A percentile compares a stretch with the other conserved stretches of the same genome.
Conservation (phyloP, 2,113 vertebrate species). For the Sinocyclocheilus rhinocerous region DNA sequence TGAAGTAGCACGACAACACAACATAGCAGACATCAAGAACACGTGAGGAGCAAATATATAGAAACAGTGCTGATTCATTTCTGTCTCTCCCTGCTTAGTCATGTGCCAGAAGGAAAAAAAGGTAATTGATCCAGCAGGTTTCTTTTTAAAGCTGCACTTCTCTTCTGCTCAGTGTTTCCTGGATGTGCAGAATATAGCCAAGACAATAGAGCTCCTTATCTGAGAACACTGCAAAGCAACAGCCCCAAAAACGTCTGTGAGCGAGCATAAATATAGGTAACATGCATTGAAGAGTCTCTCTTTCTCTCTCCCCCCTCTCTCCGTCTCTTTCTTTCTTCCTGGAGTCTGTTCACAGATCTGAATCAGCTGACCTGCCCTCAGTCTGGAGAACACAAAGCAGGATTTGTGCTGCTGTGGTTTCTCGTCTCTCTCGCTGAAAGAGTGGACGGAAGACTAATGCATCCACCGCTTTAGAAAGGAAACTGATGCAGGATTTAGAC, state of each 20-base stretch:
- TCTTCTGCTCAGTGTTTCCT: slow-evolving; percentile 22
- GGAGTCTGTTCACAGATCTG: slow-evolving; percentile 20
- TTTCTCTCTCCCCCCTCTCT: slow-evolving; percentile 15
- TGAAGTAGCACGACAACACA: background rate
- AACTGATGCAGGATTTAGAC: slow-evolving; percentile 30
- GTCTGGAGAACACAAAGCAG: slow-evolving; percentile 35
- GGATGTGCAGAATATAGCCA: slow-evolving; percentile 39
- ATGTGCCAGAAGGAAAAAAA: background rate
- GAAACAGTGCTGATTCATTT: slow-evolving; percentile 52
- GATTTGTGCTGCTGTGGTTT: slow-evolving; percentile 36
- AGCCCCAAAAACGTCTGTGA: slow-evolving; percentile 13
- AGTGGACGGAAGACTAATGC: slow-evolving; percentile 31
- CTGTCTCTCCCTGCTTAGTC: slow-evolving; percentile 21
- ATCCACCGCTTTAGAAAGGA: slow-evolving; percentile 20
- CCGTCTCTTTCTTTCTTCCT: slow-evolving; percentile 1
- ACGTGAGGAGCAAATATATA: background rate
- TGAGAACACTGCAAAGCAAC: slow-evolving; percentile 6
- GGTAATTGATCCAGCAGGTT: slow-evolving; percentile 33
- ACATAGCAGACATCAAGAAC: background rate
- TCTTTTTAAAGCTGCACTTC: slow-evolving; percentile 11
- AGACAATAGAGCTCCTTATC: slow-evolving; percentile 51
- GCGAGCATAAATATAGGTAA: slow-evolving; percentile 46
- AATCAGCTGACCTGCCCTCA: slow-evolving; percentile 45
- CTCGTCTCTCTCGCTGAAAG: slow-evolving; percentile 9
- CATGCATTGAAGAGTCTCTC: slow-evolving; percentile 11